These are phyloP conservation scores for Busseola fusca DNA, from an alignment of 2,888 invertebrate species.

Conservation along the genomic window DNA sequence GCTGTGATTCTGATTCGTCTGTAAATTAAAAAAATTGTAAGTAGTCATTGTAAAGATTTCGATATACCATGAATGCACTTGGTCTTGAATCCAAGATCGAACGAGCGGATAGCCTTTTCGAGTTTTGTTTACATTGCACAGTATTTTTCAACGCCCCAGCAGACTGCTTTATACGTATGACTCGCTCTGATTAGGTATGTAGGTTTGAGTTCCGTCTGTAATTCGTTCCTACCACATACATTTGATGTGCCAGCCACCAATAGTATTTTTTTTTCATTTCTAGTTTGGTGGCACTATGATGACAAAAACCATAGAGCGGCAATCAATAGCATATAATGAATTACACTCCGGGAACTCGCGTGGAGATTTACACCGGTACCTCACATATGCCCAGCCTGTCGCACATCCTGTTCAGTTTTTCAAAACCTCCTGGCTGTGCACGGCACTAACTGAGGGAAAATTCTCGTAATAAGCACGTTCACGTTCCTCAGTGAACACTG, in stretches of 20 bases:
- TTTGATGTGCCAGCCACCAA: background rate
- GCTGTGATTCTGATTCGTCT: conserved; percentile 47
- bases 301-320: background rate
- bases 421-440: background rate
- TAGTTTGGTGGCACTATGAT: too few relatives aligned
- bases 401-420: background rate
- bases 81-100: too few relatives aligned
- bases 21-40: background rate
- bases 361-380: background rate
- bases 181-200: too few relatives aligned
- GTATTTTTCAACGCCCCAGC: too few relatives aligned
- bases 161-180: too few relatives aligned
- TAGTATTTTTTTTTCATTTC: background rate
- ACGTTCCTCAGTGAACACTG: background rate
- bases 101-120: too few relatives aligned
- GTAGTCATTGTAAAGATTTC: background rate
- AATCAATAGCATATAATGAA: too few relatives aligned
- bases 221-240: too few relatives aligned
- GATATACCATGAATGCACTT: too few relatives aligned
- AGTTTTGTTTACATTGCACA: too few relatives aligned
- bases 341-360: background rate
- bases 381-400: too few relatives aligned
- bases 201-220: too few relatives aligned
- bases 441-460: background rate
- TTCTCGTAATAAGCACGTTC: background rate